Evolutionary conservation across 35 echinoderm and acorn worm genomes (phyloP).

Genomic region (Stichopus chloronotus): DNA sequence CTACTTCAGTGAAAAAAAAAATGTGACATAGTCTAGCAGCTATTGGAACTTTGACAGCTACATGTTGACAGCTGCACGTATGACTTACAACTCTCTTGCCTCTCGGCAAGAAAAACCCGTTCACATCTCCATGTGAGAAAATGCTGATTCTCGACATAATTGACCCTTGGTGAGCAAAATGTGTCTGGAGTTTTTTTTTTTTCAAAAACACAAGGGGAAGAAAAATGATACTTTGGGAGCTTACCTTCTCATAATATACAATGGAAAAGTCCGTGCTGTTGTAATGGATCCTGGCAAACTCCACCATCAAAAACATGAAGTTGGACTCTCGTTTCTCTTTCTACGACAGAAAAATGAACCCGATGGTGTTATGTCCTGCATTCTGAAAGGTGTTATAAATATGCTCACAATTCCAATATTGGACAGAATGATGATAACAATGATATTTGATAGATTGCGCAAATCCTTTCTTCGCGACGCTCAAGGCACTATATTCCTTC

Average conservation of each 20-base stretch:
- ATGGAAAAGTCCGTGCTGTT: slow-evolving; percentile 80
- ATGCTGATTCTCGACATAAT: not conserved
- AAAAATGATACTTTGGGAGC: not conserved
- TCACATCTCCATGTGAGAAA: not conserved
- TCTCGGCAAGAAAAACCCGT: not conserved
- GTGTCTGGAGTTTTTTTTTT: not conserved
- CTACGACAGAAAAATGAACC: slow-evolving; percentile 52
- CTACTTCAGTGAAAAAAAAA: too few species aligned
- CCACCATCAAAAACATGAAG: slow-evolving; percentile 99
- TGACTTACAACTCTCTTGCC: not conserved
- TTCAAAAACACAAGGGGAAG: not conserved
- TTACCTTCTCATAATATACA: slow-evolving; percentile 97
- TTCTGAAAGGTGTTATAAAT: too few species aligned
- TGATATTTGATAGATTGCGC: too few species aligned
- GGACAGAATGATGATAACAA: too few species aligned
- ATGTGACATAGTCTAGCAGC: too few species aligned
- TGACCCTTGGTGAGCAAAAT: too few species aligned
- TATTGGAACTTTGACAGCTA: too few species aligned
- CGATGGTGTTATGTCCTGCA: too few species aligned
- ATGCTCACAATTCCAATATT: too few species aligned
- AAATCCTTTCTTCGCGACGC: too few species aligned
- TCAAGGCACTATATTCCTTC: too few species aligned
- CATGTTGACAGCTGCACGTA: too few species aligned
- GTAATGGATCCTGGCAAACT: slow-evolving; percentile 91
- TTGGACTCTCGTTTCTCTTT: slow-evolving; percentile 98